These are phyloP conservation scores for Bursaphelenchus okinawaensis DNA, from an alignment of 2,888 invertebrate genomes.

Conservation along the genomic window DNA sequence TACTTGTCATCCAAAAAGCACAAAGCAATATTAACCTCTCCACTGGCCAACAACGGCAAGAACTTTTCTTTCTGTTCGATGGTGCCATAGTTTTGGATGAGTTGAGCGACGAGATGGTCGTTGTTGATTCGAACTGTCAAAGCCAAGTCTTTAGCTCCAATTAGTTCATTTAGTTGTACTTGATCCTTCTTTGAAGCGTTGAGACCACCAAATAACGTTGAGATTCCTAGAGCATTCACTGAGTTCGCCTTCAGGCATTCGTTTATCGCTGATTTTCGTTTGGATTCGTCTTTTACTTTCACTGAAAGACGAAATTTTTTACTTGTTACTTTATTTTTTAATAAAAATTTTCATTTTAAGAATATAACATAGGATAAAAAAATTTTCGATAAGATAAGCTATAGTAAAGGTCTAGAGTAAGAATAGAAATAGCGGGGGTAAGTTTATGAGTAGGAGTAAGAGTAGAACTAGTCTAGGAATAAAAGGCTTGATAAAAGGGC, in stretches of 20 bases:
- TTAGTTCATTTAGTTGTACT: conserved; percentile 40
- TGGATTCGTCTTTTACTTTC: not conserved
- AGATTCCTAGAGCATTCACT: not conserved
- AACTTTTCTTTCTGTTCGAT: conserved; percentile 32
- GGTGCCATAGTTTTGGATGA: conserved; percentile 8
- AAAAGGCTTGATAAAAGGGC: no score
- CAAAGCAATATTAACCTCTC: conserved; percentile 31
- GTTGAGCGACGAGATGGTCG: conserved; percentile 5
- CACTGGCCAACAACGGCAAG: conserved; percentile 28
- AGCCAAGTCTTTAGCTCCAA: conserved; percentile 23
- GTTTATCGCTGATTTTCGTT: not conserved
- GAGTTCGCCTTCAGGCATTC: not conserved
- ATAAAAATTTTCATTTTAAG: not conserved
- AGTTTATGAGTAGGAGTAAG: no score
- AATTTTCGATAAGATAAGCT: no score
- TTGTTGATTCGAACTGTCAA: conserved; percentile 10
- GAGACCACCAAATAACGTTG: not conserved
- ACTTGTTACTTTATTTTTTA: not conserved
- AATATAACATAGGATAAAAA: not conserved
- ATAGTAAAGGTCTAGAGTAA: no score
- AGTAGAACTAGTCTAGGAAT: no score
- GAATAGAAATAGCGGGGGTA: no score
- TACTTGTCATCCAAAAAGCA: conserved; percentile 32
- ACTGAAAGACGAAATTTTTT: conserved; percentile 2
- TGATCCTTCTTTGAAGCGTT: conserved; percentile 28